Evolutionary conservation across 2,888 invertebrate species (phyloP).

Genomic region (Drosophila neonasuta): DNA sequence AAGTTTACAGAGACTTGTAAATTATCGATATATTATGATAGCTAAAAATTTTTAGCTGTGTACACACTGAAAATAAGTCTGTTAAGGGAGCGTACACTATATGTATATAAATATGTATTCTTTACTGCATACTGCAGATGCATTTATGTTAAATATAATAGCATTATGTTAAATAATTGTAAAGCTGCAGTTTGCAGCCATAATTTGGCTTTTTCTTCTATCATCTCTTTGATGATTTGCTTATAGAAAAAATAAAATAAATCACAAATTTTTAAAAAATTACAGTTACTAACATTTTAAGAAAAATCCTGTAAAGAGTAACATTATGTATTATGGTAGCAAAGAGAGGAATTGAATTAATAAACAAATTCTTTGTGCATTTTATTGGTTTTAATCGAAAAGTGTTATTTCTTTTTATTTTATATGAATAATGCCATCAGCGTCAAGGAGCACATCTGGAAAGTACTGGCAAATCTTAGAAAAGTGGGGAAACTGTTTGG

Average conservation of each 20-base stretch:
- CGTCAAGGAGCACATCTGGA: slow-evolving; percentile 40
- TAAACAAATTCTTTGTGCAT: background rate
- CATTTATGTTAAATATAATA: too few relatives aligned
- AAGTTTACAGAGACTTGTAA: too few relatives aligned
- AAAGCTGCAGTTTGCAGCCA: too few relatives aligned
- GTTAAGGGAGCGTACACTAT: background rate
- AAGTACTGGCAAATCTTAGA: slow-evolving; percentile 56
- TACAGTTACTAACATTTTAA: too few relatives aligned
- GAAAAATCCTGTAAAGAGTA: too few relatives aligned
- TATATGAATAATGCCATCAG: slow-evolving; percentile 43
- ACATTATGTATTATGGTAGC: too few relatives aligned
- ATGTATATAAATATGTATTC: background rate
- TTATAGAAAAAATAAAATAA: too few relatives aligned
- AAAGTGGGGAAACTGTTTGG: slow-evolving; percentile 48
- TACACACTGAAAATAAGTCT: background rate
- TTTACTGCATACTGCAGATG: too few relatives aligned
- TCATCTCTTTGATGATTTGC: too few relatives aligned
- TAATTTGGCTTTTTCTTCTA: too few relatives aligned
- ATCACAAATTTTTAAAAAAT: too few relatives aligned
- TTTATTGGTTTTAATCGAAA: background rate
- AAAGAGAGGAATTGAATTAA: background rate
- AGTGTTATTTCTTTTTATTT: background rate
- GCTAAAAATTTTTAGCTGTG: background rate
- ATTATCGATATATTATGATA: background rate
- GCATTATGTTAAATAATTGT: too few relatives aligned